Percentiles rank a stretch among this genome's conserved stretches.
phyloP scores from a whole-genome alignment of 2,113 vertebrate species.

The Oreochromis aureus region DNA sequence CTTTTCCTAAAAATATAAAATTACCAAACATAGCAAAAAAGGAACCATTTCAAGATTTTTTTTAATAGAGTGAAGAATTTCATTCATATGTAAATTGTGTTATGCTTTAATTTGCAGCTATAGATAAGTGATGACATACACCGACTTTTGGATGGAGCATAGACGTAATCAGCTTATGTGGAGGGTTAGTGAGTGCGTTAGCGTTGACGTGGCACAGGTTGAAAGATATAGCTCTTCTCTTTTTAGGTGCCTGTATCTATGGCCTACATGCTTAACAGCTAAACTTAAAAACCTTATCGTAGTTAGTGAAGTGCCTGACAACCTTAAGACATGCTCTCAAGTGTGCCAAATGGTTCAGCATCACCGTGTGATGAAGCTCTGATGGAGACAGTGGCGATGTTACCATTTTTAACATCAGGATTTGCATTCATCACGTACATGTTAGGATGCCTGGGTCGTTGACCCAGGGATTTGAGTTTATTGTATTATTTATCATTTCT shows the following conservation, averaged over 20 bases:
- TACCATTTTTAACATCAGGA: not conserved
- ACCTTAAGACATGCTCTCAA: not conserved
- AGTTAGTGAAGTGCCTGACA: not conserved
- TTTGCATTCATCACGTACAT: not conserved
- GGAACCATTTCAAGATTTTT: not conserved
- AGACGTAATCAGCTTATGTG: slow-evolving; percentile 30
- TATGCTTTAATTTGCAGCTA: slow-evolving; percentile 10
- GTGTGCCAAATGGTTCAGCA: not conserved
- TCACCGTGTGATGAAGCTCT: not conserved
- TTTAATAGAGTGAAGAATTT: not conserved
- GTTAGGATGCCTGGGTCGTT: no score
- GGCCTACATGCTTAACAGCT: not conserved
- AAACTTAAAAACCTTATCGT: not conserved
- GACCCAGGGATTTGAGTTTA: no score
- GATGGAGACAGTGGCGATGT: not conserved
- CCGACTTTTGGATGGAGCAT: not conserved
- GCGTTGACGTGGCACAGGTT: slow-evolving; percentile 8
- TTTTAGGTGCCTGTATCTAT: slow-evolving; percentile 1
- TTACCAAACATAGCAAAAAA: not conserved
- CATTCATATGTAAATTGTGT: slow-evolving; percentile 17
- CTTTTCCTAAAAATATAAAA: not conserved
- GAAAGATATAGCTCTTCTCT: slow-evolving; percentile 17
- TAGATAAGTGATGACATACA: slow-evolving; percentile 32
- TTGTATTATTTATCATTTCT: no score
- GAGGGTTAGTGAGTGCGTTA: not conserved